These are phyloP conservation scores for Lepidurus apus DNA, from an alignment of 1,140 invertebrate genomes.

Conservation along the genomic window DNA sequence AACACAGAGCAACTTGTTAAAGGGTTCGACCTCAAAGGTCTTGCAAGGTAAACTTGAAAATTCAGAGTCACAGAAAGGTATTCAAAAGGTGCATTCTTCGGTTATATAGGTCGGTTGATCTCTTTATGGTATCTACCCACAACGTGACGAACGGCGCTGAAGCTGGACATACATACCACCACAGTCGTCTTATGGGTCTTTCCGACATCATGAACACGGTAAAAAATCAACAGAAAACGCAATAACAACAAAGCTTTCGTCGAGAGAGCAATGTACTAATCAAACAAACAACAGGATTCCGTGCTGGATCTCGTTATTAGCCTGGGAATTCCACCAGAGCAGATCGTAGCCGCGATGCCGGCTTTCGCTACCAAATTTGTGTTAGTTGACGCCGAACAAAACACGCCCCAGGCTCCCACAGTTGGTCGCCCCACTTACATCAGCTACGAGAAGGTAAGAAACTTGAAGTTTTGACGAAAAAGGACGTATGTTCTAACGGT, in stretches of 20 bases:
- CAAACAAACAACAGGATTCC: slow-evolving; percentile 55
- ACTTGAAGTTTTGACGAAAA: neutral
- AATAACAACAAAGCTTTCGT: neutral
- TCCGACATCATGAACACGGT: slow-evolving; percentile 72
- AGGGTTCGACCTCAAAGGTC: slow-evolving; percentile 39
- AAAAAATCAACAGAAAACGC: slow-evolving; percentile 37
- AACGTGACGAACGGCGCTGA: slow-evolving; percentile 59
- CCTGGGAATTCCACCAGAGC: slow-evolving; percentile 61
- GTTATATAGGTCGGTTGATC: slow-evolving; percentile 48
- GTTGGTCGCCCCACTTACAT: slow-evolving; percentile 53
- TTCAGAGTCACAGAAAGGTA: neutral
- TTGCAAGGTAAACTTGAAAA: slow-evolving; percentile 38
- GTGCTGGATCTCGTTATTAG: slow-evolving; percentile 66
- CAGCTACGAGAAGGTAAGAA: slow-evolving; percentile 53
- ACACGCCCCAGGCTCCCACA: slow-evolving; percentile 58
- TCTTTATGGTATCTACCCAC: slow-evolving; percentile 63
- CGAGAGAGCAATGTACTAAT: neutral
- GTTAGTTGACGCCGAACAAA: slow-evolving; percentile 57
- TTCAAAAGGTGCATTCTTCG: neutral
- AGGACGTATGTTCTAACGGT: neutral
- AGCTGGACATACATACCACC: slow-evolving; percentile 60
- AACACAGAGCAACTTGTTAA: slow-evolving; percentile 39
- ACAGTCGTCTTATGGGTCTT: slow-evolving; percentile 65
- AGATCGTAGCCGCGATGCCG: slow-evolving; percentile 63
- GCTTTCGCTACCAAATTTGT: slow-evolving; percentile 60